A percentile compares a stretch with the other conserved stretches of the same genome.
Conservation (phyloP, 1,140 invertebrate species). For the Diploscapter pachys region DNA sequence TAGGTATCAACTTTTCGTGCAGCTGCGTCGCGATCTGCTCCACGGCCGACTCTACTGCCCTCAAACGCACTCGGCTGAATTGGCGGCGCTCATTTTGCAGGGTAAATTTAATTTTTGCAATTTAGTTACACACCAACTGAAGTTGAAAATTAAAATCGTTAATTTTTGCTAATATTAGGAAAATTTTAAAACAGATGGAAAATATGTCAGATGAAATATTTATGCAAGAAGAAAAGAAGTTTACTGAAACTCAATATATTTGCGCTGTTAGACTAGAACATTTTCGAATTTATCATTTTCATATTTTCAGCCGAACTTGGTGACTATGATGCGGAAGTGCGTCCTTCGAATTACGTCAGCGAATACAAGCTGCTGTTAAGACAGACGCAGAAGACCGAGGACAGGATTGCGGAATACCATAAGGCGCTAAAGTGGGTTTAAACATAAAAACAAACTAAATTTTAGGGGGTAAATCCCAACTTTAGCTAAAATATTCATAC, state of each 20-base stretch:
- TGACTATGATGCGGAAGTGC: slow-evolving; percentile 79
- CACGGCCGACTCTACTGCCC: slow-evolving; percentile 90
- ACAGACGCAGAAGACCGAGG: slow-evolving; percentile 83
- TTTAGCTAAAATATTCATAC: too few relatives aligned
- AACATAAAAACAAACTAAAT: too few relatives aligned
- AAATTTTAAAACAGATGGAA: too few relatives aligned
- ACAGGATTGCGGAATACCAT: slow-evolving; percentile 82
- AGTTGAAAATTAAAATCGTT: too few relatives aligned
- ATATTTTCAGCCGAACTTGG: slow-evolving; percentile 78
- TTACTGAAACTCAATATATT: too few relatives aligned
- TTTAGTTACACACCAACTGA: too few relatives aligned
- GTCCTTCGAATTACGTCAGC: slow-evolving; percentile 81
- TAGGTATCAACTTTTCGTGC: slow-evolving; percentile 84
- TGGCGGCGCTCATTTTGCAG: slow-evolving; percentile 88
- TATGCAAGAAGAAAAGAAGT: too few relatives aligned
- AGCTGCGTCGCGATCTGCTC: slow-evolving; percentile 85
- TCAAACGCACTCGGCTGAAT: slow-evolving; percentile 76
- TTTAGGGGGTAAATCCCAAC: too few relatives aligned
- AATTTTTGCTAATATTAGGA: too few relatives aligned
- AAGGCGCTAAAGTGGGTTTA: slow-evolving; percentile 64
- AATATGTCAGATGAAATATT: too few relatives aligned
- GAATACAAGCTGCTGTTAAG: slow-evolving; percentile 85
- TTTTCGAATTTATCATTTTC: too few relatives aligned
- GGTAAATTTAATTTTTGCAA: slow-evolving; percentile 65
- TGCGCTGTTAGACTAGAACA: too few relatives aligned